Evolutionary conservation across 2,113 vertebrate genomes (phyloP).

Genomic region (Columba janthina): DNA sequence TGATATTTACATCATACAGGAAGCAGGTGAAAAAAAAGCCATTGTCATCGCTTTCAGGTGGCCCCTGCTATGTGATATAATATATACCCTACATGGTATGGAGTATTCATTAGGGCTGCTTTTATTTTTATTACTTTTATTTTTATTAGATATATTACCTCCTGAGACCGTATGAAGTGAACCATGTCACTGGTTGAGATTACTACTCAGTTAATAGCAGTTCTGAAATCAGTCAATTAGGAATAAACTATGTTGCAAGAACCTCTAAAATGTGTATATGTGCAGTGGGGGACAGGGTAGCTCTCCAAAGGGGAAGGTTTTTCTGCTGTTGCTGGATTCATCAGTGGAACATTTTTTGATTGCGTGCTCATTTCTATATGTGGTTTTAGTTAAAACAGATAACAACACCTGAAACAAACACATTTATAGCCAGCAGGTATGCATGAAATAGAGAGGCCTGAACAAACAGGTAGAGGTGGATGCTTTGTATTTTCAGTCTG

Average conservation of each 20-base stretch:
- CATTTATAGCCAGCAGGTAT: slow-evolving; percentile 48
- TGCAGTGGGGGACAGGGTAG: background rate
- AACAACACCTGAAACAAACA: slow-evolving; percentile 57
- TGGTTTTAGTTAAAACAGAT: slow-evolving; percentile 55
- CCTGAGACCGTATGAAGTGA: slow-evolving; percentile 38
- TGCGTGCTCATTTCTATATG: slow-evolving; percentile 10
- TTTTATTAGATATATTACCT: slow-evolving; percentile 57
- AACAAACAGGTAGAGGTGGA: slow-evolving; percentile 46
- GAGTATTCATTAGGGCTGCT: slow-evolving; percentile 35
- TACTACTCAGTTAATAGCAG: slow-evolving; percentile 46
- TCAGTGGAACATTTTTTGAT: slow-evolving; percentile 6
- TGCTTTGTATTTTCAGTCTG: slow-evolving; percentile 51
- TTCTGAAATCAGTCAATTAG: slow-evolving; percentile 35
- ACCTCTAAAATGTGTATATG: slow-evolving; percentile 28
- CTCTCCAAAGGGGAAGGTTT: background rate
- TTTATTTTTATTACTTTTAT: slow-evolving; percentile 68
- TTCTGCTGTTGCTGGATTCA: background rate
- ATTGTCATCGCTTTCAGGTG: background rate
- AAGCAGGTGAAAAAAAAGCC: background rate
- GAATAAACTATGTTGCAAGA: slow-evolving; percentile 18
- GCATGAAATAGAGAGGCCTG: slow-evolving; percentile 53
- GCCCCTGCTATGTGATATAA: background rate
- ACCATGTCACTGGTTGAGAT: slow-evolving; percentile 18
- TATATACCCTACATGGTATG: background rate
- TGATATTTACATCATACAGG: slow-evolving; percentile 26